Percentiles rank a stretch among this genome's conserved stretches.
phyloP scores from a whole-genome alignment of 2,113 vertebrate genomes.

The Myanophis thanlyinensis region DNA sequence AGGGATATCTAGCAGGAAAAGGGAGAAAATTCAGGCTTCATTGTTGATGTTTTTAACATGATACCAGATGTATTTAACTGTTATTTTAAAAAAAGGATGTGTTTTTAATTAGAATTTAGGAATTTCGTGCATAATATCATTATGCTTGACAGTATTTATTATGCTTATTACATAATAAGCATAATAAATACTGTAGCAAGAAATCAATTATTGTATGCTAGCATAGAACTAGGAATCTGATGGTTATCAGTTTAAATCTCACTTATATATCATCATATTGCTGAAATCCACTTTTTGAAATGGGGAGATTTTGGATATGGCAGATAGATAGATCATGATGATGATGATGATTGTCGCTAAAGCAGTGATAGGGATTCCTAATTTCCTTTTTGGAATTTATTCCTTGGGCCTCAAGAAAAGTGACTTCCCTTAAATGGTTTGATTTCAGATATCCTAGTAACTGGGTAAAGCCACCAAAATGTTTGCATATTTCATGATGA shows the following conservation, averaged over 20 bases:
- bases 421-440: neutral
- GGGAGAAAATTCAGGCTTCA: neutral
- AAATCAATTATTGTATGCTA: neutral
- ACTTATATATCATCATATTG: neutral
- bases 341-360: neutral
- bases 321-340: no score
- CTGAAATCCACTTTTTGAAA: neutral
- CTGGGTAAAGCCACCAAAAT: neutral
- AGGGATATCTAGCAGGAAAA: neutral
- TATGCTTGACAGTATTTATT: neutral
- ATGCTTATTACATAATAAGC: neutral
- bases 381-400: neutral
- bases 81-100: neutral
- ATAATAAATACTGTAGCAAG: neutral
- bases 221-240: neutral
- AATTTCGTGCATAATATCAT: rapidly evolving
- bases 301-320: neutral
- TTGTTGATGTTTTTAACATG: rapidly evolving
- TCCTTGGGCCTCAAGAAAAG: neutral
- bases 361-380: neutral
- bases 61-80: neutral
- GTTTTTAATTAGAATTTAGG: neutral
- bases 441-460: neutral
- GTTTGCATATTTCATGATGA: neutral
- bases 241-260: neutral